phyloP scores from a whole-genome alignment of 1,140 invertebrate species.

The Drosophila sturtevanti region DNA sequence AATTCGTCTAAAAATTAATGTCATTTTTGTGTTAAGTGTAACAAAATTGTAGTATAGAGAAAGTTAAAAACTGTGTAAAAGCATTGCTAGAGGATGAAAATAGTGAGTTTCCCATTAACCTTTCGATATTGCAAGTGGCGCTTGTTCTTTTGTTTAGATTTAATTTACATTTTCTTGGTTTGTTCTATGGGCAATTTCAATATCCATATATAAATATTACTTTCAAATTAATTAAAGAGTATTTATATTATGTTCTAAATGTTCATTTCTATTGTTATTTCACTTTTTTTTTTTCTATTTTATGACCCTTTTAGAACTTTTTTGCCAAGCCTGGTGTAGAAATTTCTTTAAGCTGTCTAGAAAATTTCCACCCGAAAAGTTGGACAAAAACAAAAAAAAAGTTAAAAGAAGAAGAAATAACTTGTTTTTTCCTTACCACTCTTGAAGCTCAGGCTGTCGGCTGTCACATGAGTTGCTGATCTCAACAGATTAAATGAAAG shows the following conservation, averaged over 20 bases:
- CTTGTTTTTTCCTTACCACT: background rate
- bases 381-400: conserved; percentile 50
- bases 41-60: too few species aligned
- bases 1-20: background rate
- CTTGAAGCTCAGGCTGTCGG: background rate
- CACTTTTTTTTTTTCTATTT: conserved; percentile 18
- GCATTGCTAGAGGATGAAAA: too few species aligned
- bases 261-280: background rate
- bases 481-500: conserved; percentile 75
- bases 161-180: too few species aligned
- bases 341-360: conserved; percentile 69
- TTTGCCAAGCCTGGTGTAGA: conserved; percentile 52
- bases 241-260: conserved; percentile 18
- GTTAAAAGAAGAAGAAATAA: conserved; percentile 6
- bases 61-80: too few species aligned
- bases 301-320: conserved; percentile 38
- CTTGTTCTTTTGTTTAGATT: too few species aligned
- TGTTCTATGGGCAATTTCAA: background rate
- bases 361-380: conserved; percentile 61
- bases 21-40: too few species aligned
- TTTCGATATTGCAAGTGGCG: too few species aligned
- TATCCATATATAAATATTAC: background rate
- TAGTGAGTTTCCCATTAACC: too few species aligned
- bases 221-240: background rate
- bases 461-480: conserved; percentile 64